Conservation (phyloP, 2,113 vertebrate genomes). For the Cyanoliseus patagonus region DNA sequence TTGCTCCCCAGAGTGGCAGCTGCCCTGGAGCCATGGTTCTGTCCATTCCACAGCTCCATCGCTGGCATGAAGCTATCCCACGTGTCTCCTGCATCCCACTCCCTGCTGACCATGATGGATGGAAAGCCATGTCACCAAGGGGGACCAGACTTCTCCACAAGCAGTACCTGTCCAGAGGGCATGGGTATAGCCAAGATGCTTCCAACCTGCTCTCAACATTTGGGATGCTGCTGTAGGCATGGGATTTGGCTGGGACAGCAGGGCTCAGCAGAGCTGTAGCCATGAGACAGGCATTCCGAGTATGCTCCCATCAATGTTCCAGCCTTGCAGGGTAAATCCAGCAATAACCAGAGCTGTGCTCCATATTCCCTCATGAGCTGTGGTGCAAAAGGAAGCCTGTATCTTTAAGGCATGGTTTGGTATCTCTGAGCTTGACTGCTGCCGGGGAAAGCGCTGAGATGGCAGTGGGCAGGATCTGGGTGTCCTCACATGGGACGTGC, state of each 20-base stretch:
- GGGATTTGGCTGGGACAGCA: background rate
- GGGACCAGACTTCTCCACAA: background rate
- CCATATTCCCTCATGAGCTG: background rate
- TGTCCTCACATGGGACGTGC: background rate
- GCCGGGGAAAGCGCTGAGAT: background rate
- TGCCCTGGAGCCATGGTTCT: background rate
- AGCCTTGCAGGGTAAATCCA: background rate
- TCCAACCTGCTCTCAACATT: background rate
- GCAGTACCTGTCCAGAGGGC: background rate
- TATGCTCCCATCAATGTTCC: accelerated
- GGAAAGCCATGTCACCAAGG: background rate
- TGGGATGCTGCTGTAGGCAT: background rate
- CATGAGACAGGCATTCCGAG: background rate
- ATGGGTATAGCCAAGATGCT: background rate
- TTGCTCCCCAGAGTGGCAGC: background rate
- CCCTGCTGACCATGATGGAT: accelerated
- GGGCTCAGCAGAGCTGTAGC: accelerated
- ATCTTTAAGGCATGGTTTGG: background rate
- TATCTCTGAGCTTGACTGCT: background rate
- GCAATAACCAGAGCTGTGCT: background rate
- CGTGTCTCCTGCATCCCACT: background rate
- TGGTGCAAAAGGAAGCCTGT: background rate
- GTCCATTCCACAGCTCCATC: background rate
- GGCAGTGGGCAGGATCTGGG: accelerated
- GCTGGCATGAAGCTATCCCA: accelerated